Evolutionary conservation across 2,797 vertebrate genomes (phyloP), one percentile per base, ranked within the genome.

Genomic region (Leptatherina wallacei): DNA sequence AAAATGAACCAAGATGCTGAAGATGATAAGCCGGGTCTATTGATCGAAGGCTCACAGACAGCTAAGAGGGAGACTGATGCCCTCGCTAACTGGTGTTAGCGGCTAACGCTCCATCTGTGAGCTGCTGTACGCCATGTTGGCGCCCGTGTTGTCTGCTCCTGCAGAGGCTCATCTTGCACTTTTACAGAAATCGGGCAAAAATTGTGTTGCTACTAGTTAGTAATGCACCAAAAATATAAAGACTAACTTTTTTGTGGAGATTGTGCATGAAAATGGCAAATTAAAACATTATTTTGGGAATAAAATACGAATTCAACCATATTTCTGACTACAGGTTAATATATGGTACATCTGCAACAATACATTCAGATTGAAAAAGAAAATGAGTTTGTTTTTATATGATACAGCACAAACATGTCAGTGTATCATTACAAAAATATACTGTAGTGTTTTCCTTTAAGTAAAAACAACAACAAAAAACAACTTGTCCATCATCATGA

Each of bases 1-100:
- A 79, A 88, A 90, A 91, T 79, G 86, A 80, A 79, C 30, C 7
- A 51, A 72, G 85, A 89, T 87, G 75, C 73, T 29, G 73, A 38
- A 70, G 88, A 84, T 69, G 85, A 92, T 89, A 85, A 87, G 82
- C 79, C 82, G 38, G 83, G 75, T 63, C 71, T 81, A 86, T 80
- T 81, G 89, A 90, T 89, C 78, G 73, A 74, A 83, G 78, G 77
- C 78, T 78, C 71, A 33, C 69, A 35, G 80, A 74, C 73, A 57
- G 77, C 77, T 1, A 58, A 40, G 61, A 74, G 71, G 65, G 62
- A 80, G 83, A 89, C 65, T 2, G 82, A 82, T 77, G 82, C 65
- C 62, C 35, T 30, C 2, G 82, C 84, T 88, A 85, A 85, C 80
- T 1, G 35, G 22, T 22, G 82, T 76, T 85, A 83, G 63, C 70